These are phyloP conservation scores for Thunnus maccoyii DNA, from an alignment of 2,113 vertebrate species.

Conservation along the genomic window DNA sequence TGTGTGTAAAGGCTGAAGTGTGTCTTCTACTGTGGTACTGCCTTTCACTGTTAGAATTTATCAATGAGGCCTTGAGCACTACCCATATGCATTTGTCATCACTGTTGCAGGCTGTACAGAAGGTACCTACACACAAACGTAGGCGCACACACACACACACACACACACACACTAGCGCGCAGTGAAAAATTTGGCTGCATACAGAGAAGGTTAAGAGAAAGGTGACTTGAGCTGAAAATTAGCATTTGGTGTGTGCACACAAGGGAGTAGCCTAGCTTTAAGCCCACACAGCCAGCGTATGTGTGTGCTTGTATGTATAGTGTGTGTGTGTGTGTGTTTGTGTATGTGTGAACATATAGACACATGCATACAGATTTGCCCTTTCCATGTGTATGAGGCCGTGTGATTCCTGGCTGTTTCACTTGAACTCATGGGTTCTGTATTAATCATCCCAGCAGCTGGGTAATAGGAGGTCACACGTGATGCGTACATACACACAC, in stretches of 20 bases:
- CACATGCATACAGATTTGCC: background rate
- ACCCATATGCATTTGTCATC: constrained; percentile 31
- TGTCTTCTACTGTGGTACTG: background rate
- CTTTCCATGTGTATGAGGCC: background rate
- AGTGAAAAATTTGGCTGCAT: constrained; percentile 15
- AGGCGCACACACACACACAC: no score
- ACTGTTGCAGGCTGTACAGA: background rate
- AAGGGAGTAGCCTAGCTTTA: background rate
- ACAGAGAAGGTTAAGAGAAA: constrained; percentile 32
- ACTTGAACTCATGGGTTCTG: background rate
- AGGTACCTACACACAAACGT: background rate
- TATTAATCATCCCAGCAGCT: constrained; percentile 35
- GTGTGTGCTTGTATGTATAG: background rate
- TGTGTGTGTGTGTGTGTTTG: no score
- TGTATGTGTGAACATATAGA: background rate
- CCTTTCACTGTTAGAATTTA: constrained; percentile 6
- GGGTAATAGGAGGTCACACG: constrained; percentile 15
- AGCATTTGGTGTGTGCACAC: constrained; percentile 18
- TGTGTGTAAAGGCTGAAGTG: constrained; percentile 5
- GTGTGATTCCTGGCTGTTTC: no score
- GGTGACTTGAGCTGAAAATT: constrained; percentile 17
- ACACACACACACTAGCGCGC: background rate
- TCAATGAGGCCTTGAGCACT: constrained; percentile 32
- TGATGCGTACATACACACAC: background rate
- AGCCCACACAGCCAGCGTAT: background rate